Conservation (phyloP, 64 coral and sea anemone genomes). For the Dendronephthya gigantea region DNA sequence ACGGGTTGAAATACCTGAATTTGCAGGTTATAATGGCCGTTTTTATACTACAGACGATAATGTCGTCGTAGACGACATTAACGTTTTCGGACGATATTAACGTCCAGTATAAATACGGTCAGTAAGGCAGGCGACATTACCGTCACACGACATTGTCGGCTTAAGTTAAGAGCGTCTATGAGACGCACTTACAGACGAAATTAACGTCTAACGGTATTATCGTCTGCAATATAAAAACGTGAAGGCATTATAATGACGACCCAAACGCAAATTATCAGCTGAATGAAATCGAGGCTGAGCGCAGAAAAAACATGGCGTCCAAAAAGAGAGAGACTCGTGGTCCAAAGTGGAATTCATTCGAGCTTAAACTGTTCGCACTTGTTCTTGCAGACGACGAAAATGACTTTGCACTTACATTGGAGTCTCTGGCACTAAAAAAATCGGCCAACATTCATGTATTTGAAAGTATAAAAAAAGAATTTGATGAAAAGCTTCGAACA, state of each 20-base stretch:
- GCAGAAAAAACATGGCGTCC: not conserved
- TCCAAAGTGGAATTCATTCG: slow-evolving; percentile 24
- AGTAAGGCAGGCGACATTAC: not conserved
- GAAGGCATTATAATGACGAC: not conserved
- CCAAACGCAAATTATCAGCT: not conserved
- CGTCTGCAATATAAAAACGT: not conserved
- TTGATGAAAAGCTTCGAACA: slow-evolving; percentile 12
- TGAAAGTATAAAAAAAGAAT: slow-evolving; percentile 46
- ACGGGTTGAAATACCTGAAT: too few relatives aligned
- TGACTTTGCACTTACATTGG: slow-evolving; percentile 45
- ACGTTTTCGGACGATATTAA: not conserved
- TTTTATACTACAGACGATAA: not conserved
- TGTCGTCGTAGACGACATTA: not conserved
- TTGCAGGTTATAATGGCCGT: not conserved
- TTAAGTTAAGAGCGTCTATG: not conserved
- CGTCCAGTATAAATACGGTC: not conserved
- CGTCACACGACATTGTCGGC: not conserved
- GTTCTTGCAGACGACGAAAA: slow-evolving; percentile 25
- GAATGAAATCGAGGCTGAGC: not conserved
- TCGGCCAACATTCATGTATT: slow-evolving; percentile 45
- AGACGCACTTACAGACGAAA: not conserved
- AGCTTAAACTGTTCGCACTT: slow-evolving; percentile 40
- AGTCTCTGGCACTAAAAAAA: slow-evolving; percentile 39
- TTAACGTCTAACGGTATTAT: not conserved
- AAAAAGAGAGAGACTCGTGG: not conserved